Percentiles rank a stretch among this genome's conserved stretches.
Evolutionary conservation across 2,113 vertebrate genomes (phyloP).

Genomic region (Raja brachyura): DNA sequence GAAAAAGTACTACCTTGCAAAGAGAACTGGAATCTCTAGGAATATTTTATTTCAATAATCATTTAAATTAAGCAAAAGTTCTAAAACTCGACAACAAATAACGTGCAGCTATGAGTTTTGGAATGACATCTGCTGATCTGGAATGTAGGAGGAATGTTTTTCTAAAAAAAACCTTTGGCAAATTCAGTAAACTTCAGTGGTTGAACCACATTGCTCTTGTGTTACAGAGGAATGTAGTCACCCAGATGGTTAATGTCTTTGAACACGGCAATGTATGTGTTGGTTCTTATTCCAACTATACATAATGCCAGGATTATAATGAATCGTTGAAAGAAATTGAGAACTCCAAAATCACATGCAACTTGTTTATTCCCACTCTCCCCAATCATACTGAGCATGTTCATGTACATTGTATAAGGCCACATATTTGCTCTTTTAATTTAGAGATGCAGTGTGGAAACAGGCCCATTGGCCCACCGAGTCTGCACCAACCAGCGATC

Average conservation of each 20-base stretch:
- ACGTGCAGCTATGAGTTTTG: not conserved
- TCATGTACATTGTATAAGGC: too few relatives aligned
- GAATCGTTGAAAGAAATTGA: too few relatives aligned
- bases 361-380: too few relatives aligned
- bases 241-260: conserved; percentile 47
- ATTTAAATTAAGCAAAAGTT: conserved; percentile 3
- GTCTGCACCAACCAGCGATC: too few relatives aligned
- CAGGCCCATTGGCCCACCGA: too few relatives aligned
- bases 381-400: too few relatives aligned
- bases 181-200: conserved; percentile 50
- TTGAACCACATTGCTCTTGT: conserved; percentile 44
- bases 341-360: too few relatives aligned
- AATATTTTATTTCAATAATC: not conserved
- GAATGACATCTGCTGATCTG: conserved; percentile 51
- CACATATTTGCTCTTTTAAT: too few relatives aligned
- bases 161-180: conserved; percentile 49
- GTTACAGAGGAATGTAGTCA: conserved; percentile 48
- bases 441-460: too few relatives aligned
- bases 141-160: conserved; percentile 53
- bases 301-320: conserved; percentile 3
- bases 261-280: conserved; percentile 42
- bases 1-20: not conserved
- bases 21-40: not conserved
- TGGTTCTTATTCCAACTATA: not conserved
- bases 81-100: conserved; percentile 18